phyloP scores from a whole-genome alignment of 2,888 invertebrate genomes.

The Apamea epomidion region DNA sequence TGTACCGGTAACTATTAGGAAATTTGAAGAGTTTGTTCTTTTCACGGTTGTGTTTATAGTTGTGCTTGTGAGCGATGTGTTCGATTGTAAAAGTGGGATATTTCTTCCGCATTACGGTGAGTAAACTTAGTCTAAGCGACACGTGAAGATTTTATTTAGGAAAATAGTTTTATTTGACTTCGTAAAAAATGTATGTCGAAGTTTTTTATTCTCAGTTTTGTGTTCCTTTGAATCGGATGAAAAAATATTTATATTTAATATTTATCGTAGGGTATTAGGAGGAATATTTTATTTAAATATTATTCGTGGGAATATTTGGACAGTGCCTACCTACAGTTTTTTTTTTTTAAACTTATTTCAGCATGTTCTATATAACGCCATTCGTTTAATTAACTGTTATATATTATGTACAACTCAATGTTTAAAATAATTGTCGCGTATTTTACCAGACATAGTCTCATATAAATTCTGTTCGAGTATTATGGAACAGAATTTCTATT shows the following conservation, averaged over 20 bases:
- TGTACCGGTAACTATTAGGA: slow-evolving; percentile 60
- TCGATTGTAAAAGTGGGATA: slow-evolving; percentile 79
- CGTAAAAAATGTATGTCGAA: neutral
- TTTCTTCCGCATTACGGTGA: slow-evolving; percentile 82
- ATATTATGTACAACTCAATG: neutral
- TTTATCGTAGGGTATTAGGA: neutral
- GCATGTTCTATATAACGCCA: neutral
- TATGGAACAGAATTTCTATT: neutral
- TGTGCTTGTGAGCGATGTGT: slow-evolving; percentile 82
- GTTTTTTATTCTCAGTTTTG: neutral
- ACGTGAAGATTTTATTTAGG: slow-evolving; percentile 30
- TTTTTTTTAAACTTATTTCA: neutral
- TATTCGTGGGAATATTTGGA: neutral
- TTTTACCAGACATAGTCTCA: too few species aligned
- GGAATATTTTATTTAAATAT: slow-evolving; percentile 1
- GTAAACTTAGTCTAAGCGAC: slow-evolving; percentile 67
- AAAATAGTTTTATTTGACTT: slow-evolving; percentile 8
- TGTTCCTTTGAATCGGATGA: neutral
- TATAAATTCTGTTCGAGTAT: neutral
- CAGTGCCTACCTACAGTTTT: too few species aligned
- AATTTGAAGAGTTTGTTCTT: slow-evolving; percentile 68
- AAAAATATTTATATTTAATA: slow-evolving; percentile 11
- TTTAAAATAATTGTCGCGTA: neutral
- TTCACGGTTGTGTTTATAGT: slow-evolving; percentile 72
- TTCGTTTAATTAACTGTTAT: neutral